Base-by-base conservation (phyloP, 2,113 vertebrate genomes). In the Sula dactylatra region DNA sequence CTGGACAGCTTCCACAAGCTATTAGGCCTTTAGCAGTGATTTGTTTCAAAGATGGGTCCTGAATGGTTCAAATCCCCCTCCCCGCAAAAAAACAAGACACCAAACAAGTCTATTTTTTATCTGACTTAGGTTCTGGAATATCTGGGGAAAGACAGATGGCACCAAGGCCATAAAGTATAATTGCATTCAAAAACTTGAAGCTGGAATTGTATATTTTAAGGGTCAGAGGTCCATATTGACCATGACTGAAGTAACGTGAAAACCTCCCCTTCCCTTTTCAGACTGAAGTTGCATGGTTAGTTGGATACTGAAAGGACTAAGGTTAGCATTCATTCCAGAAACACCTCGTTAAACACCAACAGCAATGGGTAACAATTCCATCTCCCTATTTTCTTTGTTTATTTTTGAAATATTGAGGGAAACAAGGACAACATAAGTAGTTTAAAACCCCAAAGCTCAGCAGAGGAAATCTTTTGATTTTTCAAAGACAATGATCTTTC, bases 31-130 rank as follows among this genome's bases (percentile, higher is more conserved):
- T 44, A 59, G 13, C 26, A 59, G 55, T 11, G 0, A 26, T 55
- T 91, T 82, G 1, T 45, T 89, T 55, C 24, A 74, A 84, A 55
- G 11, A 16, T 64, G 6, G 4, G 4, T 62, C 12, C 20, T 47
- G 16, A 92, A 71, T 3, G 16, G 6, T 27, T 66, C 2, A 76
- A n/a, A 67, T 16, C 9, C 7, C 0, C 5, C 31, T 10, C 10
- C 3, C 3, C 6, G 2, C 2, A 40, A 14, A 20, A 31, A 16
- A 32, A 4, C 4, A 4, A 19, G n/a, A n/a, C n/a, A n/a, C 11
- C 5, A 16, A 8, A 38, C 27, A n/a, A 34, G 1, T 44, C 1
- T n/a, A 10, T 19, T 54, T 80, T 94, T 83, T 15, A 7, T 52
- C 7, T 74, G 11, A 8, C 13, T 73, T 67, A 13, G 32, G 22